phyloP scores from a whole-genome alignment of 2,888 invertebrate species.

The Drosophila nr. perissopoda region DNA sequence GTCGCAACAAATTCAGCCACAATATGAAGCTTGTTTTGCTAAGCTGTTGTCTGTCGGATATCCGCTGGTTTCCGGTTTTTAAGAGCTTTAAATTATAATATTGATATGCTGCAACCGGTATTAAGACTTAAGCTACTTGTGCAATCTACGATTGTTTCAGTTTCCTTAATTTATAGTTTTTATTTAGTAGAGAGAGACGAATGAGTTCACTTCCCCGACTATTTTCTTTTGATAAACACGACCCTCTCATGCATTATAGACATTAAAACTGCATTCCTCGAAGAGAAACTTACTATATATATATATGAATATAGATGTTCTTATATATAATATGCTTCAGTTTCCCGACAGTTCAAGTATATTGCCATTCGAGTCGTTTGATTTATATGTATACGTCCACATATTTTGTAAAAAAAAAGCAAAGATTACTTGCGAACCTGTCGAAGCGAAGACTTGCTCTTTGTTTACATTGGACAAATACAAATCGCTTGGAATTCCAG shows the following conservation, averaged over 20 bases:
- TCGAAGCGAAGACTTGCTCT: constrained; percentile 37
- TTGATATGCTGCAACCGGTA: background rate
- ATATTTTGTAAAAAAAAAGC: constrained; percentile 14
- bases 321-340: constrained; percentile 28
- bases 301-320: constrained; percentile 6
- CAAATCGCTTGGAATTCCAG: constrained; percentile 58
- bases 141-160: background rate
- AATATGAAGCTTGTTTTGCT: background rate
- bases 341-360: constrained; percentile 26
- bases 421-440: constrained; percentile 35
- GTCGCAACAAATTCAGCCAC: background rate
- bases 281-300: constrained; percentile 32
- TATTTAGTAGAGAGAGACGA: background rate
- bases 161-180: background rate
- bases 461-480: constrained; percentile 67
- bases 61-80: background rate
- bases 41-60: background rate
- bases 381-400: constrained; percentile 64
- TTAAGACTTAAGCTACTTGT: background rate
- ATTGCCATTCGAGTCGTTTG: constrained; percentile 48
- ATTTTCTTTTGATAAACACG: background rate
- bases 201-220: background rate
- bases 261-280: constrained; percentile 36
- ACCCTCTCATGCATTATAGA: constrained; percentile 4
- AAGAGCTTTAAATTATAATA: background rate